A percentile compares a stretch with the other conserved stretches of the same genome.
Conservation (phyloP, 2,888 invertebrate genomes). For the Torymus texanus region DNA sequence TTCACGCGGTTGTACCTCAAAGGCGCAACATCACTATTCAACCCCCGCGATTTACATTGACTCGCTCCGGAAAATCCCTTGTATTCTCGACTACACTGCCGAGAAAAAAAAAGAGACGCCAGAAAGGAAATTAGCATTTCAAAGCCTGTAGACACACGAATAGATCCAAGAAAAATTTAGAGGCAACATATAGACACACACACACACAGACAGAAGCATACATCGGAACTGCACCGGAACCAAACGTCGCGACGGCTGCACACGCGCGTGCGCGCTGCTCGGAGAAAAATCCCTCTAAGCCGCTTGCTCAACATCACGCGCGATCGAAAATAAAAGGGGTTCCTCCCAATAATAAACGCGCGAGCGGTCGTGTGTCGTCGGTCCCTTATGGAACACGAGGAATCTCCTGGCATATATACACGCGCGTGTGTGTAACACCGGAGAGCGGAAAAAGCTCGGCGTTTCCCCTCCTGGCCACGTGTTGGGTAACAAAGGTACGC, state of each 20-base stretch:
- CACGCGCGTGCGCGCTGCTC: neutral
- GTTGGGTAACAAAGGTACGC: slow-evolving; percentile 69
- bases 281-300: slow-evolving; percentile 42
- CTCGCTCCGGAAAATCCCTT: slow-evolving; percentile 17
- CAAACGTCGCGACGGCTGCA: neutral
- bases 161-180: too few relatives aligned
- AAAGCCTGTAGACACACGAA: neutral
- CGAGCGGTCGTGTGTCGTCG: slow-evolving; percentile 18
- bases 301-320: slow-evolving; percentile 40
- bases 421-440: slow-evolving; percentile 4
- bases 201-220: too few relatives aligned
- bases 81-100: neutral
- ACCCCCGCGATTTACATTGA: slow-evolving; percentile 1
- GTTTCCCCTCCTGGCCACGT: slow-evolving; percentile 66
- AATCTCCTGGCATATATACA: neutral
- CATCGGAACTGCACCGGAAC: slow-evolving; percentile 12
- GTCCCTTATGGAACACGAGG: neutral
- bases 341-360: neutral
- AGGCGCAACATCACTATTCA: slow-evolving; percentile 23
- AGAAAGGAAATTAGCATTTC: slow-evolving; percentile 31
- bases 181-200: too few relatives aligned
- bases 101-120: neutral
- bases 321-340: slow-evolving; percentile 38
- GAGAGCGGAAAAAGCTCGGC: slow-evolving; percentile 6
- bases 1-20: slow-evolving; percentile 18